phyloP scores from a whole-genome alignment of 2,113 vertebrate species.

The Thermophis baileyi region DNA sequence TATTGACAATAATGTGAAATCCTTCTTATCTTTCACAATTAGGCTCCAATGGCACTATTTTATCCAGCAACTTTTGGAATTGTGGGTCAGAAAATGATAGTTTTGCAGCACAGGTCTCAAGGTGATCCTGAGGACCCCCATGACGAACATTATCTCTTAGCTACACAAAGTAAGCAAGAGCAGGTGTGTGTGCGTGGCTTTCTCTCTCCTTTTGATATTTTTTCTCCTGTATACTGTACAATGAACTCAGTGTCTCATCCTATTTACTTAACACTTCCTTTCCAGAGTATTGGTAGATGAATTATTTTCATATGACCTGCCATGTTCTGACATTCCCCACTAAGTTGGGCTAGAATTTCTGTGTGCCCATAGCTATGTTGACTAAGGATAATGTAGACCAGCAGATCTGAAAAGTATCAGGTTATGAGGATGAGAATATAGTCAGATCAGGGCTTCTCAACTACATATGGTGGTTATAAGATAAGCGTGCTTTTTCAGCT shows the following conservation, averaged over 20 bases:
- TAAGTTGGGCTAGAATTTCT: not conserved
- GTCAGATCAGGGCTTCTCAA: not conserved
- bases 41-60: slow-evolving; percentile 98
- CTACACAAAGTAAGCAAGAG: slow-evolving; percentile 97
- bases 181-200: slow-evolving; percentile 74
- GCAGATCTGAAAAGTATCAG: not conserved
- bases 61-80: slow-evolving; percentile 97
- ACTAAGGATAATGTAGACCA: not conserved
- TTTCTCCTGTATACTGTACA: not conserved
- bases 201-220: not conserved
- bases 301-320: not conserved
- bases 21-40: slow-evolving; percentile 5
- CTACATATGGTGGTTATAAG: not conserved
- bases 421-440: not conserved
- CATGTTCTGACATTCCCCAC: not conserved
- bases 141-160: slow-evolving; percentile 92
- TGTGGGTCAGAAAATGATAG: slow-evolving; percentile 96
- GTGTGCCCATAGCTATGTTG: not conserved
- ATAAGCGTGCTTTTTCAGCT: not conserved
- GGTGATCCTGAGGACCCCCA: slow-evolving; percentile 94
- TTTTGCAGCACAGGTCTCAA: slow-evolving; percentile 88
- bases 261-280: not conserved
- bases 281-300: not conserved
- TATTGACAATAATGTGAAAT: not conserved
- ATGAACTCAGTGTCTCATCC: not conserved